Conservation (phyloP, 2,113 vertebrate species). For the Oncorhynchus mykiss region DNA sequence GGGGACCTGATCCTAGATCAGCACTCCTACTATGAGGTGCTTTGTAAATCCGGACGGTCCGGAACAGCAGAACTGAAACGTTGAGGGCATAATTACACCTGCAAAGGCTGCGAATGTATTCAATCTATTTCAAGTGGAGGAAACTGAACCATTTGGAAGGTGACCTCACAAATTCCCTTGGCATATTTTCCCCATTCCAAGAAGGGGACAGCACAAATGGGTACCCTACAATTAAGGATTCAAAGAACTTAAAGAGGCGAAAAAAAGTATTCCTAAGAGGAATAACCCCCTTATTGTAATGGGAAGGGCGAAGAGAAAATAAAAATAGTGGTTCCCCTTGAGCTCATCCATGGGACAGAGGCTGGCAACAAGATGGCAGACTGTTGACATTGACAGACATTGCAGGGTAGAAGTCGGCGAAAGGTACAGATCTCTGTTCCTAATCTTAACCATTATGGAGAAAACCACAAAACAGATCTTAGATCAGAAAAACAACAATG, state of each 20-base stretch:
- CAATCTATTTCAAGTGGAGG: not conserved
- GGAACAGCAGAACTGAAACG: not conserved
- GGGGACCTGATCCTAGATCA: too few species aligned
- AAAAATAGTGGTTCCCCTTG: not conserved
- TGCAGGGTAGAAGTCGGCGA: too few species aligned
- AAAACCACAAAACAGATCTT: too few species aligned
- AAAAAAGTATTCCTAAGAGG: too few species aligned
- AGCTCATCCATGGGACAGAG: not conserved
- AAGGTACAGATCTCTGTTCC: not conserved
- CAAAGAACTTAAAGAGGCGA: too few species aligned
- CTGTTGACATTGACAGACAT: not conserved
- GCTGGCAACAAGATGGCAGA: not conserved
- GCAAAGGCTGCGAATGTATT: not conserved
- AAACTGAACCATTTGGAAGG: not conserved
- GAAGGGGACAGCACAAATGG: not conserved
- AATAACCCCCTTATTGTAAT: too few species aligned
- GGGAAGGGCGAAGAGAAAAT: not conserved
- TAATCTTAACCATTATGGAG: slow-evolving; percentile 11
- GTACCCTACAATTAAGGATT: not conserved
- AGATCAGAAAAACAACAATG: too few species aligned
- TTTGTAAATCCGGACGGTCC: too few species aligned
- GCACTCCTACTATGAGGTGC: too few species aligned
- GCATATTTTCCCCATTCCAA: not conserved
- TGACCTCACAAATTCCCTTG: slow-evolving; percentile 1
- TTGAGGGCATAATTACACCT: not conserved